Evolutionary conservation across 2,797 vertebrate species (phyloP).

Genomic region (Sciurus vulgaris): DNA sequence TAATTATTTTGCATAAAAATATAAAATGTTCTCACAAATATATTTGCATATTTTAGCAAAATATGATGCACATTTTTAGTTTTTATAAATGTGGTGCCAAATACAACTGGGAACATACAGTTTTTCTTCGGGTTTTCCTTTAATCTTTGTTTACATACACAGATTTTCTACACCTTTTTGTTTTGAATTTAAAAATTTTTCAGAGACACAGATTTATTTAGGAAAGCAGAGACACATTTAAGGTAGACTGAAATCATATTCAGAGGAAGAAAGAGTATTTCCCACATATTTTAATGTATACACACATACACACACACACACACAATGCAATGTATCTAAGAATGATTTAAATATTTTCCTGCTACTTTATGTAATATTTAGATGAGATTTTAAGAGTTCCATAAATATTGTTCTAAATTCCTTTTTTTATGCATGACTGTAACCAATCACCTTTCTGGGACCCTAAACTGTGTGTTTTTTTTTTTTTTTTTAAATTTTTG

Average conservation of each 20-base stretch:
- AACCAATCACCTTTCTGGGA: neutral
- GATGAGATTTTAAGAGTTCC: constrained; percentile 40
- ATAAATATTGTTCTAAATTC: constrained; percentile 23
- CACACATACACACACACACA: neutral
- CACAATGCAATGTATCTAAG: neutral
- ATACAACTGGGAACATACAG: neutral
- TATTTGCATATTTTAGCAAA: neutral
- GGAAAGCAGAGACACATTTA: too few species aligned
- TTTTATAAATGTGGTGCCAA: neutral
- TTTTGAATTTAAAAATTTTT: too few species aligned
- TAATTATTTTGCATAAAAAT: neutral
- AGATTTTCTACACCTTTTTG: neutral
- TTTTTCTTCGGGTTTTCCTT: neutral
- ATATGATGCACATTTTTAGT: neutral
- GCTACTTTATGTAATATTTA: neutral
- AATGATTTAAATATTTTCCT: constrained; percentile 9
- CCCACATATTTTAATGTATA: neutral
- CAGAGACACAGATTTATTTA: too few species aligned
- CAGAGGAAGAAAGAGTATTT: neutral
- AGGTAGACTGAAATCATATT: too few species aligned
- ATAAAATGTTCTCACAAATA: neutral
- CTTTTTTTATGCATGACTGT: neutral
- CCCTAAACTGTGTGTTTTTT: neutral
- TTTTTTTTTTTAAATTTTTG: constrained; percentile 46
- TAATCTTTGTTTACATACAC: neutral